Conservation (phyloP, 2,113 vertebrate genomes). For the Cryptotis parvus region DNA sequence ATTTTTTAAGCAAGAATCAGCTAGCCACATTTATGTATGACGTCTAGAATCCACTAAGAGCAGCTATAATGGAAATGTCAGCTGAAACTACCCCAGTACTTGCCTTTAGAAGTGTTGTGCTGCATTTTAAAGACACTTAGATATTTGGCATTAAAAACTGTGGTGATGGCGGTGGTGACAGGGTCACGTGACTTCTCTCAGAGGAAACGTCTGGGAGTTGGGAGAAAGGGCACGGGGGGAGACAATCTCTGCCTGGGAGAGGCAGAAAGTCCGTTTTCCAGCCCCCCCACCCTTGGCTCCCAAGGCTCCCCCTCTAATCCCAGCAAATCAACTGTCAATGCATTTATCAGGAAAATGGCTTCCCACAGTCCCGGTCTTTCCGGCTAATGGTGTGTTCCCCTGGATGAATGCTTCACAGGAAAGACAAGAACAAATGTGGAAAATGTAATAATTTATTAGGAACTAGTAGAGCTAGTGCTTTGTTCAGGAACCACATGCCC, state of each 20-base stretch:
- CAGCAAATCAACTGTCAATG: conserved; percentile 54
- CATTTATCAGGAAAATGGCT: conserved; percentile 65
- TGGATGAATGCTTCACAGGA: conserved; percentile 64
- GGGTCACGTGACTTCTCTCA: conserved; percentile 69
- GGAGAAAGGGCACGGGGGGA: conserved; percentile 25
- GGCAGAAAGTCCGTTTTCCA: conserved; percentile 14
- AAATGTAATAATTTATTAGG: conserved; percentile 56
- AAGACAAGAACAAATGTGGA: conserved; percentile 55
- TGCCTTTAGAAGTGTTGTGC: conserved; percentile 75
- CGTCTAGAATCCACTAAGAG: conserved; percentile 71
- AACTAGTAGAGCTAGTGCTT: conserved; percentile 13
- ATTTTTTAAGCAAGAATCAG: not conserved
- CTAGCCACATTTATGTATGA: conserved; percentile 58
- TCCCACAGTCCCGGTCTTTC: conserved; percentile 1
- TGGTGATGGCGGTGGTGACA: conserved; percentile 70
- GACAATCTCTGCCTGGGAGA: not conserved
- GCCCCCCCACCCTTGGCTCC: not conserved
- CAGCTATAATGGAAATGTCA: conserved; percentile 75
- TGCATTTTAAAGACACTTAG: conserved; percentile 79
- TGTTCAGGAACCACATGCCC: conserved; percentile 40
- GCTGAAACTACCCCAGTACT: conserved; percentile 63
- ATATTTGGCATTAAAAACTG: conserved; percentile 67
- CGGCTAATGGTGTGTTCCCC: conserved; percentile 49
- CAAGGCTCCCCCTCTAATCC: conserved; percentile 27
- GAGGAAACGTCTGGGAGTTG: conserved; percentile 59